These are phyloP conservation scores for Acholoe squamosa DNA, from an alignment of 2,888 invertebrate genomes.

Conservation along the genomic window DNA sequence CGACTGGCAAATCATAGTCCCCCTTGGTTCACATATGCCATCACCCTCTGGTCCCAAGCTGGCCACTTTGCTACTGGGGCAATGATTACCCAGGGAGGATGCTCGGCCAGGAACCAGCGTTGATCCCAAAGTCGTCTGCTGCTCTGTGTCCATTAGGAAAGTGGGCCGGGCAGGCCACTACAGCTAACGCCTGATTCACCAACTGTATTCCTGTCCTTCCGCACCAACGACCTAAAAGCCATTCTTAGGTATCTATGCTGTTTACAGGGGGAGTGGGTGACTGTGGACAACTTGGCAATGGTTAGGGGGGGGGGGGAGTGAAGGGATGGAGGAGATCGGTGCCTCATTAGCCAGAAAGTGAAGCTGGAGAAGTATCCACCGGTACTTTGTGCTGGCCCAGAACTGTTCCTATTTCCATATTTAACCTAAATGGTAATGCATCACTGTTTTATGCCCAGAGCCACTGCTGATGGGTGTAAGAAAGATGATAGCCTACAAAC, in stretches of 20 bases:
- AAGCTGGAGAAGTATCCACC: too few relatives aligned
- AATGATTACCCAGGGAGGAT: background rate
- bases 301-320: background rate
- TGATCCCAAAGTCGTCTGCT: conserved; percentile 9
- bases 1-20: background rate
- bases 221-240: conserved; percentile 19
- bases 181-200: background rate
- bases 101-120: background rate
- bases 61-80: background rate
- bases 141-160: background rate
- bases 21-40: background rate
- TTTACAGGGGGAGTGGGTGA: background rate
- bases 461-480: too few relatives aligned
- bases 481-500: too few relatives aligned
- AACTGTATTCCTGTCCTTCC: background rate
- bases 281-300: background rate
- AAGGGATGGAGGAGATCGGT: background rate
- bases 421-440: too few relatives aligned
- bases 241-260: background rate
- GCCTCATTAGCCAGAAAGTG: background rate
- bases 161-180: background rate
- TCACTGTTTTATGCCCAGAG: too few relatives aligned
- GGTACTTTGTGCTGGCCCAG: too few relatives aligned
- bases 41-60: background rate
- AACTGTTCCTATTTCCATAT: too few relatives aligned